Evolutionary conservation across 2,888 invertebrate genomes (phyloP).

Genomic region (Pandemis corylana): DNA sequence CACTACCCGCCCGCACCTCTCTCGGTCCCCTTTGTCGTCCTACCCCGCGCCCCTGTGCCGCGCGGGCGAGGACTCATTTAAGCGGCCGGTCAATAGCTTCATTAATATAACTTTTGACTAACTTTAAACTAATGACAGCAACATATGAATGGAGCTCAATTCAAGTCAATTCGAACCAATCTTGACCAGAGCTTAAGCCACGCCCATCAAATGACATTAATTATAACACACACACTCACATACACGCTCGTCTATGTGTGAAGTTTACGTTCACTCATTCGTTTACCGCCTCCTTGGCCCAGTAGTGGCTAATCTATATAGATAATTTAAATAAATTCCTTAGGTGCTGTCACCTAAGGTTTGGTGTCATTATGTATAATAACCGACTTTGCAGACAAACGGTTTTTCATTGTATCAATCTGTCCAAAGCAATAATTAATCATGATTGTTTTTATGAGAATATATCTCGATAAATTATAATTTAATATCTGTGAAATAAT

Average conservation of each 20-base stretch:
- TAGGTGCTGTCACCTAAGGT: background rate
- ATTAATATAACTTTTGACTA: too few species aligned
- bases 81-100: too few species aligned
- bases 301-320: background rate
- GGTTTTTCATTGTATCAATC: too few species aligned
- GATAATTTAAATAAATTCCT: slow-evolving; percentile 17
- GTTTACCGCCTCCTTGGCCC: slow-evolving; percentile 39
- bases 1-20: too few species aligned
- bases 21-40: too few species aligned
- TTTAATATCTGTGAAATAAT: too few species aligned
- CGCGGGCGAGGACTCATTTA: too few species aligned
- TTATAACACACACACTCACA: slow-evolving; percentile 48
- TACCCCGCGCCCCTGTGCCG: too few species aligned
- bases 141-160: slow-evolving; percentile 32
- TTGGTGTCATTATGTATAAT: background rate
- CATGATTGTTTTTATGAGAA: too few species aligned
- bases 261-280: slow-evolving; percentile 26
- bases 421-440: too few species aligned
- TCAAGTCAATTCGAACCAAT: slow-evolving; percentile 52
- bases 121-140: slow-evolving; percentile 15
- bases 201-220: slow-evolving; percentile 68
- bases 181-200: slow-evolving; percentile 56
- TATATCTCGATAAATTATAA: too few species aligned
- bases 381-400: too few species aligned
- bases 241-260: slow-evolving; percentile 5